Conservation (phyloP, 2,113 vertebrate species). For the Eptatretus burgeri region DNA sequence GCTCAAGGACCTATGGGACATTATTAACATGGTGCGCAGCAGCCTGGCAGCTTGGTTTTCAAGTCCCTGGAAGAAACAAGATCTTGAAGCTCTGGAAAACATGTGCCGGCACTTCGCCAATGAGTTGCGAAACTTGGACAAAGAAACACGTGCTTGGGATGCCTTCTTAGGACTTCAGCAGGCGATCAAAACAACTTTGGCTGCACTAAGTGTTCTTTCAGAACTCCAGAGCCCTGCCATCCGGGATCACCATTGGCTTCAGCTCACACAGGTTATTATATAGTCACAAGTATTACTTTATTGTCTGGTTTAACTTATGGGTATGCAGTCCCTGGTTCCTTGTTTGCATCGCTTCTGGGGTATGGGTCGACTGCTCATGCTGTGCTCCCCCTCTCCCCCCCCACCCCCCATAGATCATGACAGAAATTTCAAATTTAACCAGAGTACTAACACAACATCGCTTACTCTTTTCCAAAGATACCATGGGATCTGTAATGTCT, state of each 20-base stretch:
- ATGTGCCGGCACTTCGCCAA: conserved; percentile 51
- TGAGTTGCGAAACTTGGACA: conserved; percentile 37
- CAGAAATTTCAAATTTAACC: too few relatives aligned
- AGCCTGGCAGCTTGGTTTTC: conserved; percentile 39
- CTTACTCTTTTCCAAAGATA: too few relatives aligned
- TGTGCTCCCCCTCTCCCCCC: too few relatives aligned
- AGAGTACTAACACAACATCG: too few relatives aligned
- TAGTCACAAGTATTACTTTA: too few relatives aligned
- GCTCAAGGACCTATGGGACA: conserved; percentile 57
- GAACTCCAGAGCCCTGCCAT: conserved; percentile 65
- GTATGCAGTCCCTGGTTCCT: too few relatives aligned
- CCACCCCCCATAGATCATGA: too few relatives aligned
- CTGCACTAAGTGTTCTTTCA: conserved; percentile 37
- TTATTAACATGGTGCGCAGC: conserved; percentile 26
- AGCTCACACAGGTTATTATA: conserved; percentile 29
- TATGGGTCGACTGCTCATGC: too few relatives aligned
- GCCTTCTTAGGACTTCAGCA: conserved; percentile 42
- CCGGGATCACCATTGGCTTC: conserved; percentile 50
- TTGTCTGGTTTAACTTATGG: too few relatives aligned
- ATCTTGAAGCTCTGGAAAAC: conserved; percentile 53
- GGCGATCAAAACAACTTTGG: conserved; percentile 38
- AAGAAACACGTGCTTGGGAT: conserved; percentile 49
- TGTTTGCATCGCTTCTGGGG: too few relatives aligned
- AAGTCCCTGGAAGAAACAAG: conserved; percentile 40
- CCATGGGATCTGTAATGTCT: too few relatives aligned